Conservation (phyloP, 2,888 invertebrate species). For the Leptinotarsa tumamoca region DNA sequence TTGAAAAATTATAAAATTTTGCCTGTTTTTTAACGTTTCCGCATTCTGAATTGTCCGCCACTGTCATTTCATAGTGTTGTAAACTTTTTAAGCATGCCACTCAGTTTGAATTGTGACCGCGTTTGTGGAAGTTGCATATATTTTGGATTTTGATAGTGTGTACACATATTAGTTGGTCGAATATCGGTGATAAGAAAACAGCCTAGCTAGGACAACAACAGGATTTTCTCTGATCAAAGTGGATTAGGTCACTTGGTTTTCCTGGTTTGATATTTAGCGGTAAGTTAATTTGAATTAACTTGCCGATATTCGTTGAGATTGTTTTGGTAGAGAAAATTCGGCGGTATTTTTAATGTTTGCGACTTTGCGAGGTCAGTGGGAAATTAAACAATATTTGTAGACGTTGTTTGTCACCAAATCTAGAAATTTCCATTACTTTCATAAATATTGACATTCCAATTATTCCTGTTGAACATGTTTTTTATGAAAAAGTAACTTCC, state of each 20-base stretch:
- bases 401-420: not conserved
- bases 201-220: conserved; percentile 1
- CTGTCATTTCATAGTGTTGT: conserved; percentile 44
- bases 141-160: conserved; percentile 31
- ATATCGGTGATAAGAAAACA: conserved; percentile 18
- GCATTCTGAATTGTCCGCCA: conserved; percentile 34
- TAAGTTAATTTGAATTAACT: conserved; percentile 20
- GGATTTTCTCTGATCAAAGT: not conserved
- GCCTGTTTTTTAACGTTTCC: too few species aligned
- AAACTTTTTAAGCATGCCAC: conserved; percentile 53
- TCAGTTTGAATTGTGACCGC: conserved; percentile 55
- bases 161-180: not conserved
- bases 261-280: conserved; percentile 9
- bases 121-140: conserved; percentile 44
- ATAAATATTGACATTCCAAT: not conserved
- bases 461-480: not conserved
- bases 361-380: not conserved
- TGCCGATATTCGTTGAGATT: not conserved
- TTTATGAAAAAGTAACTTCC: not conserved
- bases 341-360: not conserved
- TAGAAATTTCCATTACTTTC: not conserved
- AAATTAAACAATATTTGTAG: not conserved
- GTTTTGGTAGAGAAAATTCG: not conserved
- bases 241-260: conserved; percentile 21
- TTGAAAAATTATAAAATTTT: too few species aligned